phyloP scores from a whole-genome alignment of 2,888 invertebrate species.

The Eupeodes luniger region DNA sequence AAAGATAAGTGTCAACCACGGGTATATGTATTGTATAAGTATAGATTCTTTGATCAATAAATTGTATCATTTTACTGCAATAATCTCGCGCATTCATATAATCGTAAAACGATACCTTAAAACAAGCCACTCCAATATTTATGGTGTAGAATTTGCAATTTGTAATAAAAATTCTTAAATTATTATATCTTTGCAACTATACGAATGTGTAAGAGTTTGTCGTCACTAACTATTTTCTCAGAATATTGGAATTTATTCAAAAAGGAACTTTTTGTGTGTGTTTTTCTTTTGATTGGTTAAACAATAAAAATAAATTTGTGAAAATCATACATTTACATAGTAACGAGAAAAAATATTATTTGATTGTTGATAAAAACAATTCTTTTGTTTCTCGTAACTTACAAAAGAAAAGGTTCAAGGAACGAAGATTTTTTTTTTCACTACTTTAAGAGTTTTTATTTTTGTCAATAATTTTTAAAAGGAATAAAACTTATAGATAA shows the following conservation, averaged over 20 bases:
- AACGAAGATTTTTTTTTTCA: too few species aligned
- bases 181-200: conserved; percentile 29
- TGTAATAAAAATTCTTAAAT: conserved; percentile 65
- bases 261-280: too few species aligned
- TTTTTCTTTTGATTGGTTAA: background rate
- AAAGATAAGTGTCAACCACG: background rate
- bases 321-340: background rate
- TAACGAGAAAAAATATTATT: background rate
- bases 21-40: background rate
- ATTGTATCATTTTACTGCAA: conserved; percentile 38
- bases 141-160: conserved; percentile 66
- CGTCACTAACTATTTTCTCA: background rate
- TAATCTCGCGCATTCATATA: background rate
- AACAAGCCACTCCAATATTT: conserved; percentile 25
- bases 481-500: too few species aligned
- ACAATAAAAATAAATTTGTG: conserved; percentile 11
- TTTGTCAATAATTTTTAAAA: too few species aligned
- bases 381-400: too few species aligned
- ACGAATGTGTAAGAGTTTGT: background rate
- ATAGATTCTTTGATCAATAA: conserved; percentile 12
- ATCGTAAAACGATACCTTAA: conserved; percentile 18
- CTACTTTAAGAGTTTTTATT: too few species aligned
- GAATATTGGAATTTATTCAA: background rate
- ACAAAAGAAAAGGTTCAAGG: too few species aligned
- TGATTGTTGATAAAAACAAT: background rate